These are phyloP conservation scores for Drosophila paracracens DNA, from an alignment of 2,888 invertebrate species.

Conservation along the genomic window DNA sequence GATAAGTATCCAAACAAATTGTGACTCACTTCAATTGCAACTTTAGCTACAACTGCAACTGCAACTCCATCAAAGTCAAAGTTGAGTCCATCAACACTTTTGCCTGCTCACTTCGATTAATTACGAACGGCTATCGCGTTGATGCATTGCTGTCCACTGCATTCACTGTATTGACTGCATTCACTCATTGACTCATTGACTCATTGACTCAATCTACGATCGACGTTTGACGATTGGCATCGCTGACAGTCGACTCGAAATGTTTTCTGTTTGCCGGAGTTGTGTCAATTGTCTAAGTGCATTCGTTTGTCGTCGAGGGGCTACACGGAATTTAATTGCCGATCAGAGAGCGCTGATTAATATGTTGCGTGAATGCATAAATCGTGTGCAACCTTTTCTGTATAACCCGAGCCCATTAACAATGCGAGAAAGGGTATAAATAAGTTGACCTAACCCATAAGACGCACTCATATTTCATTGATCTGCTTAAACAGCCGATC, in stretches of 20 bases:
- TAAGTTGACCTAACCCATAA: neutral
- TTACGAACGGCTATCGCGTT: conserved; percentile 42
- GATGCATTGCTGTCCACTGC: conserved; percentile 68
- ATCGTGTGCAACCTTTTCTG: conserved; percentile 6
- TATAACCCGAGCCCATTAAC: neutral
- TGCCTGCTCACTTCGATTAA: conserved; percentile 53
- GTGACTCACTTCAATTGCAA: conserved; percentile 50
- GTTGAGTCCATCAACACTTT: conserved; percentile 60
- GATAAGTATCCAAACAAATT: conserved; percentile 55
- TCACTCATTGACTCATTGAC: conserved; percentile 10
- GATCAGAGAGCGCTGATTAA: conserved; percentile 69
- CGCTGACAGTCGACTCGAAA: conserved; percentile 42
- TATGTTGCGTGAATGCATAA: conserved; percentile 55
- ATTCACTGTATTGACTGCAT: neutral
- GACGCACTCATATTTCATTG: neutral
- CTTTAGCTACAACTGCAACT: neutral
- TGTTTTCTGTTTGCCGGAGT: conserved; percentile 13
- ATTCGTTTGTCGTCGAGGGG: conserved; percentile 38
- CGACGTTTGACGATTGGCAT: conserved; percentile 16
- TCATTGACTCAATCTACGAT: conserved; percentile 20
- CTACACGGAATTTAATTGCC: conserved; percentile 36
- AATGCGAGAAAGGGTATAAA: neutral
- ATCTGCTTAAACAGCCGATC: neutral
- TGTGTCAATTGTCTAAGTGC: conserved; percentile 44
- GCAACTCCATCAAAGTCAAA: conserved; percentile 8